Evolutionary conservation across 2,888 invertebrate genomes (phyloP).

Genomic region (Ligdia adustata): DNA sequence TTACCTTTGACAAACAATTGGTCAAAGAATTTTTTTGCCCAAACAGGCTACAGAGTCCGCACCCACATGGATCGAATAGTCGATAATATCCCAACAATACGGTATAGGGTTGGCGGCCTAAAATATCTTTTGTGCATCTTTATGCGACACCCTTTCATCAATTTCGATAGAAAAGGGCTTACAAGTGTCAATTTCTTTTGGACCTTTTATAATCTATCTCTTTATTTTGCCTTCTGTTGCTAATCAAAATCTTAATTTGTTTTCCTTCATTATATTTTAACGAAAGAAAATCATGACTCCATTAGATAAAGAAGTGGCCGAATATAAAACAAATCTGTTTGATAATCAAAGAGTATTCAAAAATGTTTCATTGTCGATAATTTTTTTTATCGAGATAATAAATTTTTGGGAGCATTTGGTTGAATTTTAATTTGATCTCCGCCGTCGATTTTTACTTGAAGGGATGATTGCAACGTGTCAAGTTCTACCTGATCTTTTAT

Average conservation of each 20-base stretch:
- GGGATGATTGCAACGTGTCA: conserved; percentile 69
- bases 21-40: conserved; percentile 77
- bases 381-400: too few relatives aligned
- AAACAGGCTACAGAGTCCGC: conserved; percentile 69
- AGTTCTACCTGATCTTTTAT: conserved; percentile 73
- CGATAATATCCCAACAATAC: conserved; percentile 74
- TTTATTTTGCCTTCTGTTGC: conserved; percentile 35
- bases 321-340: conserved; percentile 18
- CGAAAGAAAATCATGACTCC: conserved; percentile 20
- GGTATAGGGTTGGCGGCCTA: conserved; percentile 65
- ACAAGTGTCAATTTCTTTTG: conserved; percentile 74
- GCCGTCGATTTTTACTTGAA: conserved; percentile 52
- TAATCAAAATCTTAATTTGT: conserved; percentile 28
- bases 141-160: conserved; percentile 77
- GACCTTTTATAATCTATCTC: conserved; percentile 37
- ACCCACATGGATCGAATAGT: conserved; percentile 70
- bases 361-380: too few relatives aligned
- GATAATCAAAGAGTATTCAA: too few relatives aligned
- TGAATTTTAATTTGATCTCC: conserved; percentile 22
- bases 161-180: conserved; percentile 79
- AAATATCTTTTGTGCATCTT: conserved; percentile 79
- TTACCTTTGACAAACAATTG: conserved; percentile 79
- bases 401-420: conserved; percentile 19
- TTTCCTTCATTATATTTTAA: conserved; percentile 29
- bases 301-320: conserved; percentile 21